Percentiles rank a stretch among this genome's conserved stretches.
phyloP scores from a whole-genome alignment of 1,140 invertebrate genomes.

The Xylocopa sonorina region DNA sequence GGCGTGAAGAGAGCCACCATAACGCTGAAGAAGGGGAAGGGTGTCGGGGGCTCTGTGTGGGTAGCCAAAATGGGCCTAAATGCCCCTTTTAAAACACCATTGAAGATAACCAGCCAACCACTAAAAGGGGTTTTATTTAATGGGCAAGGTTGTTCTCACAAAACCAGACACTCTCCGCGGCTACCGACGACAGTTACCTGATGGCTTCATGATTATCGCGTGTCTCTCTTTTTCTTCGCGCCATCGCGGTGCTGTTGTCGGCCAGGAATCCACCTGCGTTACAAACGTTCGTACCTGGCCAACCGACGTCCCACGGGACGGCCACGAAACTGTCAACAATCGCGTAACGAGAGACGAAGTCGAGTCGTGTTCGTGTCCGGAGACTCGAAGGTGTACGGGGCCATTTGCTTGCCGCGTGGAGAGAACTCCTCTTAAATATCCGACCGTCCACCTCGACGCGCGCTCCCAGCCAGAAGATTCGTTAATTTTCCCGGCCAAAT shows the following conservation, averaged over 20 bases:
- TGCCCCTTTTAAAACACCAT: conserved; percentile 76
- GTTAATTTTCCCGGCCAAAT: background rate
- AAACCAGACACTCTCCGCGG: conserved; percentile 51
- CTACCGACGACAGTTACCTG: conserved; percentile 52
- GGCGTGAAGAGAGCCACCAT: conserved; percentile 75
- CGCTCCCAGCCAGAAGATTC: background rate
- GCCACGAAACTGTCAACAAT: background rate
- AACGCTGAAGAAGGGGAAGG: conserved; percentile 54
- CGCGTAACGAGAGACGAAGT: background rate
- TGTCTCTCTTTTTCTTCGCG: background rate
- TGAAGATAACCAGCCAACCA: conserved; percentile 74
- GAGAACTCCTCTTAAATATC: background rate
- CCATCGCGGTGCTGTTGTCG: background rate
- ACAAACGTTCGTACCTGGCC: background rate
- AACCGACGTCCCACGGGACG: too few species aligned
- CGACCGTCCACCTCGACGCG: background rate
- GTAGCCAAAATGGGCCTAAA: conserved; percentile 80
- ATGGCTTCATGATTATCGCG: conserved; percentile 71
- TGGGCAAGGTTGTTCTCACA: conserved; percentile 61
- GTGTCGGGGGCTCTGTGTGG: conserved; percentile 52
- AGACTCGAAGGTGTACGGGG: too few species aligned
- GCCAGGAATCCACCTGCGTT: background rate
- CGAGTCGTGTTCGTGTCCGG: background rate
- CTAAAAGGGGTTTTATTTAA: conserved; percentile 75
- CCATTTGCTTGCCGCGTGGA: too few species aligned